phyloP scores from a whole-genome alignment of 2,113 vertebrate genomes.

The Camelus bactrianus region DNA sequence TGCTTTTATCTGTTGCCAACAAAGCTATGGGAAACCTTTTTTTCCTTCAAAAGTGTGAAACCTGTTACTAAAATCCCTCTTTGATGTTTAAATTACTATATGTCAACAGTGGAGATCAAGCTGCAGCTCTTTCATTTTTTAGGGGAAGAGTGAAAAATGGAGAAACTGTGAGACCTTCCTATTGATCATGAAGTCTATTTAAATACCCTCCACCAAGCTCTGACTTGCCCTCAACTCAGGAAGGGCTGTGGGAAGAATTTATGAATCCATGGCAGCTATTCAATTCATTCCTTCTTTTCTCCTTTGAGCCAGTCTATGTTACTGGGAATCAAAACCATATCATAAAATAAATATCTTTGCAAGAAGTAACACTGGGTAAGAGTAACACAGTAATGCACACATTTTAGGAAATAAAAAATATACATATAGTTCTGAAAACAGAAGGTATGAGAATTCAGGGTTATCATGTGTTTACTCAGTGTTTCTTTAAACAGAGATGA shows the following conservation, averaged over 20 bases:
- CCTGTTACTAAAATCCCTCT: conserved; percentile 61
- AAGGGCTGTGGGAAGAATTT: conserved; percentile 52
- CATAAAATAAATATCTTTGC: neutral
- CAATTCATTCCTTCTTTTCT: conserved; percentile 24
- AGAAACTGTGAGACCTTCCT: conserved; percentile 10
- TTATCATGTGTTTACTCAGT: neutral
- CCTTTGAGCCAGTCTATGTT: neutral
- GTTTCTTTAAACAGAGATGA: neutral
- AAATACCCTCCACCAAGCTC: conserved; percentile 29
- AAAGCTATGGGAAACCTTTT: conserved; percentile 39
- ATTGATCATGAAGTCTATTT: conserved; percentile 62
- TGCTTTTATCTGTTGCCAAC: conserved; percentile 69
- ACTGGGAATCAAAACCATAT: conserved; percentile 19
- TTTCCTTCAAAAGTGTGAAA: conserved; percentile 66
- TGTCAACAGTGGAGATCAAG: conserved; percentile 72
- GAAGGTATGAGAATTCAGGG: neutral
- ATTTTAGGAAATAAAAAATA: neutral
- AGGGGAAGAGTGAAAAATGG: neutral
- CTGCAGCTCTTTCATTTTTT: conserved; percentile 68
- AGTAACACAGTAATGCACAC: neutral
- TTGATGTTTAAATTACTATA: conserved; percentile 77
- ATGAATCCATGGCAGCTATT: neutral
- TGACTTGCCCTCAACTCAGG: neutral
- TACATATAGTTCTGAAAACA: neutral
- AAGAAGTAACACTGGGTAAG: neutral